Evolutionary conservation across 2,113 vertebrate genomes (phyloP).

Genomic region (Empidonax traillii): DNA sequence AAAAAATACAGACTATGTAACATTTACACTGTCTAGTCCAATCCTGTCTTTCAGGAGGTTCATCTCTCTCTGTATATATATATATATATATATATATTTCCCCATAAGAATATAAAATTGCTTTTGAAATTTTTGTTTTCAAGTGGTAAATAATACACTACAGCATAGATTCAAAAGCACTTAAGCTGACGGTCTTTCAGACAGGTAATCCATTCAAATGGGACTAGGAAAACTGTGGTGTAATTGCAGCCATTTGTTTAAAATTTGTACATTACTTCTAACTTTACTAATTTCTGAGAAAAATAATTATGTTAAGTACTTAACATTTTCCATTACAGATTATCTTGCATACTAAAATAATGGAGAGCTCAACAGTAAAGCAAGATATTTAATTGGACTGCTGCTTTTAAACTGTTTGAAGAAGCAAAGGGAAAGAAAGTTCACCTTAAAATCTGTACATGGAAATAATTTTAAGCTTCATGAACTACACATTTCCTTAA

Average conservation of each 20-base stretch:
- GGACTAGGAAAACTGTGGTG: slow-evolving; percentile 14
- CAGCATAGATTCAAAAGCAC: slow-evolving; percentile 6
- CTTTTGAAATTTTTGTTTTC: slow-evolving; percentile 37
- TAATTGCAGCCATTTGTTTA: background rate
- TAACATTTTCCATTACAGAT: slow-evolving; percentile 51
- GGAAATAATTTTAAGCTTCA: slow-evolving; percentile 54
- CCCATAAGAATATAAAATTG: slow-evolving; percentile 1
- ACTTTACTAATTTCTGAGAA: background rate
- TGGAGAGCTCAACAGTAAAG: slow-evolving; percentile 12
- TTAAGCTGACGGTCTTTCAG: slow-evolving; percentile 17
- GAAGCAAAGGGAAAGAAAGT: slow-evolving; percentile 44
- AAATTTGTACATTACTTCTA: slow-evolving; percentile 12
- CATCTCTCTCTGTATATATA: background rate
- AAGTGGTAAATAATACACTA: slow-evolving; percentile 27
- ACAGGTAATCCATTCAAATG: slow-evolving; percentile 13
- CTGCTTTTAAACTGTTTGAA: slow-evolving; percentile 52
- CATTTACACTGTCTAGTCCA: slow-evolving; percentile 3
- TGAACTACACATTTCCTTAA: slow-evolving; percentile 45
- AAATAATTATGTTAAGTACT: background rate
- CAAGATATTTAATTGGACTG: slow-evolving; percentile 41
- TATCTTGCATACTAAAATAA: slow-evolving; percentile 26
- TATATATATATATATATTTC: background rate
- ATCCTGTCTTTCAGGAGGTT: slow-evolving; percentile 5
- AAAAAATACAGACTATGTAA: background rate
- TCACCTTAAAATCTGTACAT: slow-evolving; percentile 35